Conservation (phyloP, 2,888 invertebrate species). For the Venusia cambrica region DNA sequence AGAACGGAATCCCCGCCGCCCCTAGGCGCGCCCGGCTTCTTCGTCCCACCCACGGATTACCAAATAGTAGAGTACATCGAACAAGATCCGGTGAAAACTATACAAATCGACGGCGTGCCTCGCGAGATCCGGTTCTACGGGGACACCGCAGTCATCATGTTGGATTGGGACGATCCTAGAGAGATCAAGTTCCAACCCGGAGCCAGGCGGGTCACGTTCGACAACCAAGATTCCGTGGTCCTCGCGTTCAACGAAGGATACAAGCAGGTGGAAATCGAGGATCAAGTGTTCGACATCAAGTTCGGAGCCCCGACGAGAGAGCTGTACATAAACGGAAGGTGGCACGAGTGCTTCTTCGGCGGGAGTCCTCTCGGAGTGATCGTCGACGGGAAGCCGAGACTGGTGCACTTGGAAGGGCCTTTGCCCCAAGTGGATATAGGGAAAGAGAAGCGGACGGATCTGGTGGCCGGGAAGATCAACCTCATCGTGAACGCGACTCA, state of each 20-base stretch:
- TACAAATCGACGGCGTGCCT: slow-evolving; percentile 90
- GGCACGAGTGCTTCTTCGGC: slow-evolving; percentile 96
- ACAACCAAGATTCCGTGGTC: slow-evolving; percentile 86
- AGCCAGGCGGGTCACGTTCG: slow-evolving; percentile 86
- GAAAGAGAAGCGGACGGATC: slow-evolving; percentile 86
- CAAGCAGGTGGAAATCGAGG: slow-evolving; percentile 87
- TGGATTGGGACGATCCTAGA: slow-evolving; percentile 92
- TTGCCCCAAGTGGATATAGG: slow-evolving; percentile 97
- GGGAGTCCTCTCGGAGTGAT: slow-evolving; percentile 91
- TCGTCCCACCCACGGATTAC: slow-evolving; percentile 61
- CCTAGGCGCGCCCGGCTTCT: slow-evolving; percentile 58
- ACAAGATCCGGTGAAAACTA: slow-evolving; percentile 87
- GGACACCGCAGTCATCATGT: slow-evolving; percentile 90
- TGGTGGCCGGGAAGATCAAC: slow-evolving; percentile 92
- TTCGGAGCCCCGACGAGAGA: slow-evolving; percentile 96
- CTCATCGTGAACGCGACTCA: slow-evolving; percentile 90
- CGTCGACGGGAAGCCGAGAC: slow-evolving; percentile 88
- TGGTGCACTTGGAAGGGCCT: slow-evolving; percentile 92
- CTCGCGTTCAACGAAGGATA: slow-evolving; percentile 85
- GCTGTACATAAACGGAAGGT: slow-evolving; percentile 92
- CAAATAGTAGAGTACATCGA: slow-evolving; percentile 68
- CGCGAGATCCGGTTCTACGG: slow-evolving; percentile 93
- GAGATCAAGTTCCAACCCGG: slow-evolving; percentile 94
- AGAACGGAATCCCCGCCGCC: slow-evolving; percentile 58
- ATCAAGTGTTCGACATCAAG: slow-evolving; percentile 87